Evolutionary conservation across 2,113 vertebrate genomes (phyloP).

Genomic region (Myotis davidii): DNA sequence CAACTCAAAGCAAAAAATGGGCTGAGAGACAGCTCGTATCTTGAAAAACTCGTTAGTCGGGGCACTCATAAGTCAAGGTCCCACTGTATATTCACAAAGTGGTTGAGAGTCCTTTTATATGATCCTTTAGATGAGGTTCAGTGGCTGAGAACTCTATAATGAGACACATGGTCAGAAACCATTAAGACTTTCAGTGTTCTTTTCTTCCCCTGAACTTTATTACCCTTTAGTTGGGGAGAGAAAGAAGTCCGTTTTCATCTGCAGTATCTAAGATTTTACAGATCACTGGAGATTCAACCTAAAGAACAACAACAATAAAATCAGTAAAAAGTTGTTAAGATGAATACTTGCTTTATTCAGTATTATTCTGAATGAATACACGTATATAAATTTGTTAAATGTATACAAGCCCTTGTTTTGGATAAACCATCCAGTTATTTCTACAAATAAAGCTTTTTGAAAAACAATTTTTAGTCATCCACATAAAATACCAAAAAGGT

Average conservation of each 20-base stretch:
- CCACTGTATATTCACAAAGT: slow-evolving; percentile 84
- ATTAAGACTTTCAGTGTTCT: slow-evolving; percentile 36
- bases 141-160: slow-evolving; percentile 15
- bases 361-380: slow-evolving; percentile 30
- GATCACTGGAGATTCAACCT: slow-evolving; percentile 99
- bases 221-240: slow-evolving; percentile 89
- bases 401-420: background rate
- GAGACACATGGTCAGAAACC: slow-evolving; percentile 52
- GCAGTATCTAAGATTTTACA: slow-evolving; percentile 98
- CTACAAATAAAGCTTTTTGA: background rate
- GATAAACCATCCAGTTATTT: slow-evolving; percentile 15
- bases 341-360: background rate
- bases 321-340: slow-evolving; percentile 33
- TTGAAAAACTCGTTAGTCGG: too few species aligned
- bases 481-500: background rate
- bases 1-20: too few species aligned
- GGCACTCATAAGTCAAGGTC: too few species aligned
- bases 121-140: slow-evolving; percentile 72
- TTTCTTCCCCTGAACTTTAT: slow-evolving; percentile 45
- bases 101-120: slow-evolving; percentile 75
- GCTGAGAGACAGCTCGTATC: too few species aligned
- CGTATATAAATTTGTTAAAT: background rate
- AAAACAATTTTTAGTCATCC: background rate
- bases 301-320: slow-evolving; percentile 54
- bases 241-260: slow-evolving; percentile 96